Conservation (phyloP, 2,797 vertebrate species). For the Huso huso region DNA sequence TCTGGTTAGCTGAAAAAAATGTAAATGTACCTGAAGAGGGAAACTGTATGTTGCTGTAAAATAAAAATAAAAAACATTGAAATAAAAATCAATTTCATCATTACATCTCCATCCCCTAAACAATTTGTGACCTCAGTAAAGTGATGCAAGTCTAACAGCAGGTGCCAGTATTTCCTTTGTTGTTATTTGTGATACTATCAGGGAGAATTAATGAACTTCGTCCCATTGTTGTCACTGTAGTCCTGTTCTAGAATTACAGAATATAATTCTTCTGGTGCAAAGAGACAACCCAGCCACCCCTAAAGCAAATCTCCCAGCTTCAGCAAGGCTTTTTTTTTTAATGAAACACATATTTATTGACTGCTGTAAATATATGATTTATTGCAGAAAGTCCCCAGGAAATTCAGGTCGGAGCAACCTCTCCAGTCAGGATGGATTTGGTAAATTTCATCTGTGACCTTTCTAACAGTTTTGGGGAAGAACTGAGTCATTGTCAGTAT, state of each 20-base stretch:
- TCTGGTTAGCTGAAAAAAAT: too few relatives aligned
- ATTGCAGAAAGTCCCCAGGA: conserved; percentile 1
- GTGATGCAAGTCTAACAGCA: conserved; percentile 17
- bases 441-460: conserved; percentile 28
- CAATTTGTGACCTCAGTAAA: background rate
- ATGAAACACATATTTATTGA: background rate
- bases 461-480: conserved; percentile 21
- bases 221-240: background rate
- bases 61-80: too few relatives aligned
- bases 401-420: conserved; percentile 22
- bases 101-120: too few relatives aligned
- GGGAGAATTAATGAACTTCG: background rate
- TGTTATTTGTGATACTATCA: background rate
- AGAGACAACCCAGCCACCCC: background rate
- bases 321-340: background rate
- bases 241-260: background rate
- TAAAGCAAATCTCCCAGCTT: background rate
- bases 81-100: too few relatives aligned
- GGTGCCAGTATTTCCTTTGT: conserved; percentile 29
- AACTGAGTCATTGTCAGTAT: conserved; percentile 19
- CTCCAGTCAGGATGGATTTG: conserved; percentile 14
- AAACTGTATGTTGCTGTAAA: too few relatives aligned
- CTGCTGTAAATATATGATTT: background rate
- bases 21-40: too few relatives aligned
- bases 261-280: background rate